A percentile compares a stretch with the other conserved stretches of the same genome.
These are phyloP conservation scores for Zygogramma bicolorata DNA, from an alignment of 2,888 invertebrate species.

Conservation along the genomic window DNA sequence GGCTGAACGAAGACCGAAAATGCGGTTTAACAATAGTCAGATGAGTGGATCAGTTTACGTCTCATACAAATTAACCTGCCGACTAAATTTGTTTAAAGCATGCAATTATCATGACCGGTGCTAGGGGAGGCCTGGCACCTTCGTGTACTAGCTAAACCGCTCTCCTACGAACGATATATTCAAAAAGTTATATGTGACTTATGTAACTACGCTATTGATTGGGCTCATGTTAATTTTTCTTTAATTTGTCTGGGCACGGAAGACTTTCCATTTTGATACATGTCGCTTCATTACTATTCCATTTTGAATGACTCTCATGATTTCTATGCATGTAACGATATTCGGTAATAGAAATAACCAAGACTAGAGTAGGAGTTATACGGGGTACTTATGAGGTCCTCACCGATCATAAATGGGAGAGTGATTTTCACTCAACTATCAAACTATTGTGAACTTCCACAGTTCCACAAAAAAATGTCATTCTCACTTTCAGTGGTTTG, in stretches of 20 bases:
- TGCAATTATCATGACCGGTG: conserved; percentile 66
- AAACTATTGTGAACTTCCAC: no score
- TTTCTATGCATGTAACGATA: background rate
- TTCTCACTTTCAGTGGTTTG: no score
- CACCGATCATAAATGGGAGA: no score
- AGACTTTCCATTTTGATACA: background rate
- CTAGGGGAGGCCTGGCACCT: conserved; percentile 64
- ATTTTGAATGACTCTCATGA: background rate
- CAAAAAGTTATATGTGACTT: conserved; percentile 62
- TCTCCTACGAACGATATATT: conserved; percentile 49
- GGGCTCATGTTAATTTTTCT: conserved; percentile 47
- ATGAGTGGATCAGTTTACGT: conserved; percentile 62
- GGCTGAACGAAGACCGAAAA: conserved; percentile 29
- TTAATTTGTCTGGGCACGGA: conserved; percentile 32
- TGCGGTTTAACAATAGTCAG: conserved; percentile 55
- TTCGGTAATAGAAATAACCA: background rate
- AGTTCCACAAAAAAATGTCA: no score
- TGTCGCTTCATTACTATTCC: background rate
- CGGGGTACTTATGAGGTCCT: no score
- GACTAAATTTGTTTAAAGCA: conserved; percentile 66
- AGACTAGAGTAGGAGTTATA: no score
- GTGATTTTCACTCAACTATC: no score
- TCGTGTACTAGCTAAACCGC: conserved; percentile 24
- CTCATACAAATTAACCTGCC: conserved; percentile 66
- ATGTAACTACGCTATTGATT: conserved; percentile 57